Conservation (phyloP, 1,140 invertebrate species). For the Drosophila arizonae region DNA sequence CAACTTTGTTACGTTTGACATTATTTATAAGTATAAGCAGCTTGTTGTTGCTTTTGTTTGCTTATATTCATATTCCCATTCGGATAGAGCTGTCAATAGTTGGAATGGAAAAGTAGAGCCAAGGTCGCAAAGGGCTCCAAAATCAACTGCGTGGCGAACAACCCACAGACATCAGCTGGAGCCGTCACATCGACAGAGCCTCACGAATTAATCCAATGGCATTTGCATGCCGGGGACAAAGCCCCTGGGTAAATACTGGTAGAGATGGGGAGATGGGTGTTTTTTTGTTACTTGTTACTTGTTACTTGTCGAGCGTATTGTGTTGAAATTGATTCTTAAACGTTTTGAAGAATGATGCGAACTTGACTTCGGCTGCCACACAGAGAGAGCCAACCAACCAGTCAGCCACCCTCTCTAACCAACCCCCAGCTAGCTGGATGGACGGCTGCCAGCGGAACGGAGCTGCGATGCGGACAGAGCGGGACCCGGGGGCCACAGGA, state of each 20-base stretch:
- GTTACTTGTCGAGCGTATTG: slow-evolving; percentile 59
- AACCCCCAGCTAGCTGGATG: slow-evolving; percentile 29
- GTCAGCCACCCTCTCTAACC: neutral
- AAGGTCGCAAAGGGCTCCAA: slow-evolving; percentile 20
- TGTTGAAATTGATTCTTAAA: slow-evolving; percentile 77
- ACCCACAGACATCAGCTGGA: slow-evolving; percentile 1
- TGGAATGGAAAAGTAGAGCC: slow-evolving; percentile 16
- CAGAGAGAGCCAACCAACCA: neutral
- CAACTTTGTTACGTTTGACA: slow-evolving; percentile 18
- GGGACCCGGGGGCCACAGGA: slow-evolving; percentile 6
- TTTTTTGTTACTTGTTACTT: slow-evolving; percentile 33
- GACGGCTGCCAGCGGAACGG: neutral
- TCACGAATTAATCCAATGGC: slow-evolving; percentile 53
- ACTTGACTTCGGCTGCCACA: slow-evolving; percentile 53
- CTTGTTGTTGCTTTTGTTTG: neutral
- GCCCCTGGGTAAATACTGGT: slow-evolving; percentile 18
- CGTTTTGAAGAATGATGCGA: slow-evolving; percentile 72
- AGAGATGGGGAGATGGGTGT: neutral
- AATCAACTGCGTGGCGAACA: neutral
- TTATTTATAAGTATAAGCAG: neutral
- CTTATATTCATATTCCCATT: no score
- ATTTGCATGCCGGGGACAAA: slow-evolving; percentile 46
- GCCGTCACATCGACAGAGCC: slow-evolving; percentile 20
- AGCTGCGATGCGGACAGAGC: neutral
- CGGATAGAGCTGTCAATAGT: neutral